Evolutionary conservation across 2,797 vertebrate genomes (phyloP).

Genomic region (Coccyzus lansbergi): DNA sequence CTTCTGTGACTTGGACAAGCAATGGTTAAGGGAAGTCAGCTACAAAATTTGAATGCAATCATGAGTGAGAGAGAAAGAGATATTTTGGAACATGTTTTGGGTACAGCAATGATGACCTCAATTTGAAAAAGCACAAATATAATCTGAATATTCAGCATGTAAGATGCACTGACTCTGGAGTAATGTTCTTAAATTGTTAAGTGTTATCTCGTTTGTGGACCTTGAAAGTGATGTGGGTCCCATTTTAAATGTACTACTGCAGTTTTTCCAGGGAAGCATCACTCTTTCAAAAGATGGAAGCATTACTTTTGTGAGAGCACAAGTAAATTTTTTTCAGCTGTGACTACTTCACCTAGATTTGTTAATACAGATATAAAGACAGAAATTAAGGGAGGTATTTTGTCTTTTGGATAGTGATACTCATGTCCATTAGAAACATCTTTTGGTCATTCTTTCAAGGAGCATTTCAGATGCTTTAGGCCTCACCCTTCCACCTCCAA

Average conservation of each 20-base stretch:
- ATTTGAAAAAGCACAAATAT: background rate
- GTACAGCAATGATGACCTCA: background rate
- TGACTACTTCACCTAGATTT: background rate
- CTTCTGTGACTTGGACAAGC: background rate
- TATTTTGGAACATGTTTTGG: background rate
- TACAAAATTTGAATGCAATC: background rate
- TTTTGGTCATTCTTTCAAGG: background rate
- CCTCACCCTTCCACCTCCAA: background rate
- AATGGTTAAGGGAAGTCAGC: background rate
- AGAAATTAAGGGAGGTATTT: background rate
- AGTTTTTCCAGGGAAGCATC: background rate
- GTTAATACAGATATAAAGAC: background rate
- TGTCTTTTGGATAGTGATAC: background rate
- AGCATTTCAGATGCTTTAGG: background rate
- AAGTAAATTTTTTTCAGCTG: background rate
- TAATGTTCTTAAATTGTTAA: background rate
- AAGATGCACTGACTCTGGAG: background rate
- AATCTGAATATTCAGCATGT: background rate
- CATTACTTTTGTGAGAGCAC: background rate
- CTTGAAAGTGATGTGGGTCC: accelerated
- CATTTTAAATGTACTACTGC: background rate
- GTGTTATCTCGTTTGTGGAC: background rate
- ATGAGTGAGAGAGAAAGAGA: background rate
- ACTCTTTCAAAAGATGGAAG: background rate
- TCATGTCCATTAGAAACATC: background rate